These are phyloP conservation scores for Pharmacophagus antenor DNA, from an alignment of 2,888 invertebrate genomes.

Conservation along the genomic window DNA sequence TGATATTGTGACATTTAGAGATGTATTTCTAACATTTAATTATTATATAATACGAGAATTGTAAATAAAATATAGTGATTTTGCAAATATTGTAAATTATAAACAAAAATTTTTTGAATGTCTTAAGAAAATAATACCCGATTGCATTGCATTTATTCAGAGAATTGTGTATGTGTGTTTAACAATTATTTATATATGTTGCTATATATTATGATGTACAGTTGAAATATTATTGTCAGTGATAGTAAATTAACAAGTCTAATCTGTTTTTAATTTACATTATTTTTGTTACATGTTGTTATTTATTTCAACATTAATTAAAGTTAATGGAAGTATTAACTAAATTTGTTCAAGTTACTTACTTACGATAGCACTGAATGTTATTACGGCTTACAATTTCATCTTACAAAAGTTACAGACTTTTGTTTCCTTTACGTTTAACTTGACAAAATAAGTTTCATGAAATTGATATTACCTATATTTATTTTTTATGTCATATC, in stretches of 20 bases:
- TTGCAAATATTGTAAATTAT: neutral
- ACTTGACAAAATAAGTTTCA: neutral
- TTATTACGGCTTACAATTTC: neutral
- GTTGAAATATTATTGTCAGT: neutral
- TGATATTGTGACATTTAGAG: constrained; percentile 3
- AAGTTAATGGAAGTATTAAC: neutral
- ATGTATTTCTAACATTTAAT: neutral
- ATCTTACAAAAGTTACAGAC: neutral
- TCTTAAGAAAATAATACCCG: too few relatives aligned
- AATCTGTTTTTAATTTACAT: too few relatives aligned
- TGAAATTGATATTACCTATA: neutral
- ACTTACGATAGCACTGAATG: neutral
- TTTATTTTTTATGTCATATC: too few relatives aligned
- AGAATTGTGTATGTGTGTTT: too few relatives aligned
- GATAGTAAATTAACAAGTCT: neutral
- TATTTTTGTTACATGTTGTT: neutral
- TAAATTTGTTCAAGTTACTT: neutral
- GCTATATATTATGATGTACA: neutral
- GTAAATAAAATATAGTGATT: neutral
- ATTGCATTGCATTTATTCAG: too few relatives aligned
- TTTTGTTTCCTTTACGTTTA: neutral
- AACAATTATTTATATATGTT: too few relatives aligned
- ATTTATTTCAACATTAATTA: too few relatives aligned
- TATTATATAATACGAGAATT: neutral
- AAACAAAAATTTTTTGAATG: too few relatives aligned